Evolutionary conservation across 2,113 vertebrate genomes (phyloP).

Genomic region (Galeopterus variegatus): DNA sequence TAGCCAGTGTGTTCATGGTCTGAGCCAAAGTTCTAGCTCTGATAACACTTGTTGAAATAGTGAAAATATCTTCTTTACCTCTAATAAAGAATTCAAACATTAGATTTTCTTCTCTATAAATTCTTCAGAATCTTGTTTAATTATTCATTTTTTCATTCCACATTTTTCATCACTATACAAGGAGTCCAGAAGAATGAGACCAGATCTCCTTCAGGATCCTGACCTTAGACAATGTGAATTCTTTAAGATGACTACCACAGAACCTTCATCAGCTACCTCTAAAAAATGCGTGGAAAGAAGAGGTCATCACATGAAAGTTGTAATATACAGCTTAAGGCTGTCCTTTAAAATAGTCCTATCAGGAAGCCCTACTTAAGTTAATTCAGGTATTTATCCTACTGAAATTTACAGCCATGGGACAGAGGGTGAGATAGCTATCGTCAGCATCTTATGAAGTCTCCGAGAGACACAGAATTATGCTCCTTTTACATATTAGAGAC

Average conservation of each 20-base stretch:
- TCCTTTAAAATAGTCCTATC: background rate
- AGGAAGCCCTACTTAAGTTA: background rate
- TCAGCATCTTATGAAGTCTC: background rate
- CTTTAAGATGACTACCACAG: background rate
- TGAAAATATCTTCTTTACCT: background rate
- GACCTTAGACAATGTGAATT: background rate
- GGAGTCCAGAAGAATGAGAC: background rate
- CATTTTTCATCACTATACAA: background rate
- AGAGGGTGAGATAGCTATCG: background rate
- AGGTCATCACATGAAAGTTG: background rate
- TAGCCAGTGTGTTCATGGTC: background rate
- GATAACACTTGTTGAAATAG: background rate
- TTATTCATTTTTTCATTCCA: background rate
- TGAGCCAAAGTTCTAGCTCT: background rate
- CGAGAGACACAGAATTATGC: background rate
- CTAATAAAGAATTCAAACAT: background rate
- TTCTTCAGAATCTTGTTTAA: background rate
- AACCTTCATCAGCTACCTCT: background rate
- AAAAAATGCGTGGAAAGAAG: background rate
- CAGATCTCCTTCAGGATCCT: background rate
- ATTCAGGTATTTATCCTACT: background rate
- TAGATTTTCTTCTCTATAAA: background rate
- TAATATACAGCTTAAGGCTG: background rate
- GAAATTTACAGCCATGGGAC: background rate
- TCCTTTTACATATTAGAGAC: slow-evolving; percentile 4